Evolutionary conservation across 1,140 invertebrate species (phyloP).

Genomic region (Macrotrachela quadricornifera): DNA sequence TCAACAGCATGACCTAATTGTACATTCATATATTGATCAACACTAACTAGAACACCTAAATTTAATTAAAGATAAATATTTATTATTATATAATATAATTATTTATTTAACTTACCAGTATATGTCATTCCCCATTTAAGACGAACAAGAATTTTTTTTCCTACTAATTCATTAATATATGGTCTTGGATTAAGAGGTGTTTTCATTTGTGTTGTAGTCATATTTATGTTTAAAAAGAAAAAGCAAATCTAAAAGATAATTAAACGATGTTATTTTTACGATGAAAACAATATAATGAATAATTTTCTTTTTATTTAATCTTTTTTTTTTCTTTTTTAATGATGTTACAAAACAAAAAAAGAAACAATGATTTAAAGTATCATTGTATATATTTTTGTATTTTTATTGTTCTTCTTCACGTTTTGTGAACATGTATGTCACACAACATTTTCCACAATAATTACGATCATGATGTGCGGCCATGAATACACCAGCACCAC

Average conservation of each 20-base stretch:
- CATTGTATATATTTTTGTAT: too few species aligned
- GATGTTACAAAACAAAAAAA: too few species aligned
- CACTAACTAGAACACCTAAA: slow-evolving; percentile 59
- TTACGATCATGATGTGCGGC: slow-evolving; percentile 93
- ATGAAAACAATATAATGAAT: too few species aligned
- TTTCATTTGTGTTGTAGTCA: too few species aligned
- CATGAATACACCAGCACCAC: slow-evolving; percentile 97
- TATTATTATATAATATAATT: not conserved
- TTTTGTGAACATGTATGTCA: slow-evolving; percentile 77
- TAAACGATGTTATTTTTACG: too few species aligned
- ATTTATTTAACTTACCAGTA: slow-evolving; percentile 43
- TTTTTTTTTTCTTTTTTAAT: too few species aligned
- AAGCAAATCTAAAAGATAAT: too few species aligned
- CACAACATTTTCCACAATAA: slow-evolving; percentile 92
- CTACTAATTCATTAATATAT: slow-evolving; percentile 86
- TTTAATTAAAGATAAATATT: not conserved
- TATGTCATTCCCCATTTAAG: slow-evolving; percentile 99
- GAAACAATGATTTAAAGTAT: too few species aligned
- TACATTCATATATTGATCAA: slow-evolving; percentile 97
- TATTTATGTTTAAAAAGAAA: too few species aligned
- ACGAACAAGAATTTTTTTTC: slow-evolving; percentile 89
- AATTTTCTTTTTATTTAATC: too few species aligned
- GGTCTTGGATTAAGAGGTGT: slow-evolving; percentile 91
- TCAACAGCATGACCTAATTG: slow-evolving; percentile 90
- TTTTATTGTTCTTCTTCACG: not conserved